These are phyloP conservation scores for Hystrix brachyura DNA, from an alignment of 2,113 vertebrate genomes.

Conservation along the genomic window DNA sequence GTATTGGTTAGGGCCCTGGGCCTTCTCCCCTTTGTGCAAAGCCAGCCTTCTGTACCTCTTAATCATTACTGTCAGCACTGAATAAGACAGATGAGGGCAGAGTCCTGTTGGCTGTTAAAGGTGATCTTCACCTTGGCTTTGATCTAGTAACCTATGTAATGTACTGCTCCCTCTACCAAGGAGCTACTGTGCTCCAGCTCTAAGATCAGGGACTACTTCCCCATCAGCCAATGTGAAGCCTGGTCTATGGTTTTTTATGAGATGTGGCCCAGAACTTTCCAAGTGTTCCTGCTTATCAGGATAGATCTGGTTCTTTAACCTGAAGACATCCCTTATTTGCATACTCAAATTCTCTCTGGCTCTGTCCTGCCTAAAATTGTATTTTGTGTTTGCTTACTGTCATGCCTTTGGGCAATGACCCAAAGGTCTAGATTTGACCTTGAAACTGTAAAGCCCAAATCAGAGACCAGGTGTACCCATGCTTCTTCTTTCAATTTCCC, in stretches of 20 bases:
- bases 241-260: background rate
- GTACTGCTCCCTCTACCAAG: background rate
- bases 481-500: background rate
- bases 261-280: constrained; percentile 19
- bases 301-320: constrained; percentile 37
- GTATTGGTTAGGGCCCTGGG: background rate
- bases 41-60: background rate
- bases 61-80: background rate
- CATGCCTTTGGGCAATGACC: background rate
- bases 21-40: background rate
- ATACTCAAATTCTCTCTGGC: background rate
- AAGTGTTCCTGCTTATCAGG: constrained; percentile 25
- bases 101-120: background rate
- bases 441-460: background rate
- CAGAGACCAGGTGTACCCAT: background rate
- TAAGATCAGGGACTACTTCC: background rate
- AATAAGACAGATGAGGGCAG: background rate
- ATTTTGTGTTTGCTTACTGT: constrained; percentile 50
- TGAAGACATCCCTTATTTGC: constrained; percentile 20
- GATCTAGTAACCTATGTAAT: background rate
- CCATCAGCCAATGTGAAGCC: background rate
- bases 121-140: background rate
- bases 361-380: background rate
- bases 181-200: background rate
- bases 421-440: constrained; percentile 29